Evolutionary conservation across 2,888 invertebrate genomes (phyloP).

Genomic region (Sphecodes monilicornis): DNA sequence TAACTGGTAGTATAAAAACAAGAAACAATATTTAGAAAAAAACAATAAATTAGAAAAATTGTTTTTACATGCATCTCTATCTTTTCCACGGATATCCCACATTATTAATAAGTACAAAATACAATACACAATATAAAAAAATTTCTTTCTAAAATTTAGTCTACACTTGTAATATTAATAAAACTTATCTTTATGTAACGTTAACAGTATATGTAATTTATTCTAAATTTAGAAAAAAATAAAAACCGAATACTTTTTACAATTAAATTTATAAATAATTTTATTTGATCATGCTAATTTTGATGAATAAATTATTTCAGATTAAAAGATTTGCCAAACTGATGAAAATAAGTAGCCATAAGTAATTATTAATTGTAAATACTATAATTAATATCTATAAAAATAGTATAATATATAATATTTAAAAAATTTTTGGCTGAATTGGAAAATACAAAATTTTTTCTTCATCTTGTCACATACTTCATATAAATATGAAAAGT

Average conservation of each 20-base stretch:
- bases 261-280: slow-evolving; percentile 9
- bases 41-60: slow-evolving; percentile 11
- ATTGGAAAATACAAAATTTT: slow-evolving; percentile 13
- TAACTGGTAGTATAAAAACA: slow-evolving; percentile 36
- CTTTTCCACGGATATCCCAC: slow-evolving; percentile 1
- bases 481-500: slow-evolving; percentile 29
- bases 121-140: slow-evolving; percentile 25
- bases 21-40: slow-evolving; percentile 23
- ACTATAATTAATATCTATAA: slow-evolving; percentile 18
- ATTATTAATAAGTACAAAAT: slow-evolving; percentile 17
- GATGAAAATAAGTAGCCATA: slow-evolving; percentile 1
- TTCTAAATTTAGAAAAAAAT: slow-evolving; percentile 24
- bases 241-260: not conserved
- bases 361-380: slow-evolving; percentile 17
- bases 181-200: not conserved
- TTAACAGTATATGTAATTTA: slow-evolving; percentile 26
- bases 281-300: slow-evolving; percentile 8
- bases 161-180: not conserved
- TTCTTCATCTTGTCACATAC: slow-evolving; percentile 12
- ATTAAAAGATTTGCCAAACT: not conserved
- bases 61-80: slow-evolving; percentile 43
- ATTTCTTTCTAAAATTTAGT: slow-evolving; percentile 11
- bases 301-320: slow-evolving; percentile 7
- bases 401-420: slow-evolving; percentile 9
- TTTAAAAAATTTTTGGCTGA: not conserved